These are phyloP conservation scores for Trichomalopsis sarcophagae DNA, from an alignment of 1,140 invertebrate genomes.

Conservation along the genomic window DNA sequence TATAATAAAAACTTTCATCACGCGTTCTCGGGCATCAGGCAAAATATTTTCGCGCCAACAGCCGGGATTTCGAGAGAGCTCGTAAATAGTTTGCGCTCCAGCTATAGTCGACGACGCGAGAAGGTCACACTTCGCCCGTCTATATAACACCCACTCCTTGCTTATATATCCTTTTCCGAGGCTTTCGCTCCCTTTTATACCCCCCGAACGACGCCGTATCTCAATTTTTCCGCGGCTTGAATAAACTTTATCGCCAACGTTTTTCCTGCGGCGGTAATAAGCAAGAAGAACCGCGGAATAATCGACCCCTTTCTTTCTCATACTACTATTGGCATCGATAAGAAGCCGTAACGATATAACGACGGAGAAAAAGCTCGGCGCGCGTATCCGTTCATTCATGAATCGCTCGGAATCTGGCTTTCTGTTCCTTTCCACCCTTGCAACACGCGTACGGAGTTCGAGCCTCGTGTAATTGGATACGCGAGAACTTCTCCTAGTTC, in stretches of 20 bases:
- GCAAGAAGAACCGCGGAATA: no score
- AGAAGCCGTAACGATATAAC: background rate
- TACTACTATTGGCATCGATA: background rate
- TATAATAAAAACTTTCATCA: no score
- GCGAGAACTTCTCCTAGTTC: background rate
- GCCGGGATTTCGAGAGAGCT: background rate
- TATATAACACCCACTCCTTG: no score
- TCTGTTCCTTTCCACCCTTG: background rate
- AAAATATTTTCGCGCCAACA: background rate
- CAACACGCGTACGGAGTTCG: background rate
- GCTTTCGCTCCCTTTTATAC: background rate
- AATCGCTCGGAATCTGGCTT: background rate
- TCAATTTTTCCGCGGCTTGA: background rate
- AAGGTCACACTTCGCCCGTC: no score
- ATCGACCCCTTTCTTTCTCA: no score
- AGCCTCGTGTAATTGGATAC: slow-evolving; percentile 12
- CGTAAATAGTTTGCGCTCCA: background rate
- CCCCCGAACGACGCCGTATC: background rate
- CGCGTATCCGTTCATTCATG: background rate
- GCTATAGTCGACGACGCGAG: no score
- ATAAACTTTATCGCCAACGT: background rate
- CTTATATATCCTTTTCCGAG: background rate
- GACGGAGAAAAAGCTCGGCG: slow-evolving; percentile 38
- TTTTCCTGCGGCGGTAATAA: no score
- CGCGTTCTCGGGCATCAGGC: no score